These are phyloP conservation scores for Agelaius tricolor DNA, from an alignment of 2,113 vertebrate genomes.

Conservation along the genomic window DNA sequence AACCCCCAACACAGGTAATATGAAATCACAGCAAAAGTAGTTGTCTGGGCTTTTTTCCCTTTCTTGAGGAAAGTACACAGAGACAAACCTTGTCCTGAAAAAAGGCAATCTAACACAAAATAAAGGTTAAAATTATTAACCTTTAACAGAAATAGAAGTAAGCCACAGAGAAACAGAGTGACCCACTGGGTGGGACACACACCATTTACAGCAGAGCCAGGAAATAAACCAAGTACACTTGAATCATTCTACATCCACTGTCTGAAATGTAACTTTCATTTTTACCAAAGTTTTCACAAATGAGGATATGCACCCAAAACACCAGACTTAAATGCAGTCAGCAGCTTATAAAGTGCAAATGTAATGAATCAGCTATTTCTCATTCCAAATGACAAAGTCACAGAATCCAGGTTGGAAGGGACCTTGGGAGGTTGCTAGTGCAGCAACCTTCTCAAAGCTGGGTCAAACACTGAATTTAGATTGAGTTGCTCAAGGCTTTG, in stretches of 20 bases:
- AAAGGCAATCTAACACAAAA: not conserved
- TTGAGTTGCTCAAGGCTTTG: not conserved
- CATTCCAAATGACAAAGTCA: not conserved
- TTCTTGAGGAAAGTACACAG: not conserved
- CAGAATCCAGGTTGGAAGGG: not conserved
- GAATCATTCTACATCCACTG: not conserved
- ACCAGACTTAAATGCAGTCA: not conserved
- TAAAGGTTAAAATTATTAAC: not conserved
- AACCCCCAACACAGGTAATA: not conserved
- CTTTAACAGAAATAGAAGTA: not conserved
- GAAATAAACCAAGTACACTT: not conserved
- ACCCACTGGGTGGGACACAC: not conserved
- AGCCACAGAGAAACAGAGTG: not conserved
- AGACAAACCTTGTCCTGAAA: not conserved
- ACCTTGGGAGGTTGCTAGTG: not conserved
- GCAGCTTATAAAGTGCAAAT: not conserved
- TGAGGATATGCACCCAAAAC: not conserved
- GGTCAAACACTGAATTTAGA: not conserved
- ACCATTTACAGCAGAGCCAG: not conserved
- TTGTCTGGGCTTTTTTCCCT: fast-evolving
- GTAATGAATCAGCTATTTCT: not conserved
- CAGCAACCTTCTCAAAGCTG: not conserved
- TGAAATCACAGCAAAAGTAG: not conserved
- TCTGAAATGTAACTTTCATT: not conserved
- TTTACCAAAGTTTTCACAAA: not conserved